These are phyloP conservation scores for Tryphoninae sp. DNA, from an alignment of 2,888 invertebrate genomes.

Conservation along the genomic window DNA sequence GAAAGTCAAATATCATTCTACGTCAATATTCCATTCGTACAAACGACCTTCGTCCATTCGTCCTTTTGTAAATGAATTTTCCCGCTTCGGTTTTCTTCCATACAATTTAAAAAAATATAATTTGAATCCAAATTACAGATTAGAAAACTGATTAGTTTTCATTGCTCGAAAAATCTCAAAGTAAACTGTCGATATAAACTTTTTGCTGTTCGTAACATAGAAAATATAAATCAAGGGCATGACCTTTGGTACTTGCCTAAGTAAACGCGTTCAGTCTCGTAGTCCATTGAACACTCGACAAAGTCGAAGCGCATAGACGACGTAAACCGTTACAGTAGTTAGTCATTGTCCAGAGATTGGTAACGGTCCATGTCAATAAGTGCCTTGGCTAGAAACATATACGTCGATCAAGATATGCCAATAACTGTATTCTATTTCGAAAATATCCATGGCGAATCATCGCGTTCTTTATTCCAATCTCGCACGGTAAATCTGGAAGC, in stretches of 20 bases:
- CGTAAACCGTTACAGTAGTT: not conserved
- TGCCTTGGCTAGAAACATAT: not conserved
- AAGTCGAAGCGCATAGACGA: not conserved
- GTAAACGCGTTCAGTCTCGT: conserved; percentile 24
- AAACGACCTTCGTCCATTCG: too few relatives aligned
- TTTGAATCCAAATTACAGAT: too few relatives aligned
- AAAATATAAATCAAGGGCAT: conserved; percentile 29
- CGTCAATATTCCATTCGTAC: too few relatives aligned
- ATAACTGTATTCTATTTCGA: conserved; percentile 6
- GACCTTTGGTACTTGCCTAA: conserved; percentile 31
- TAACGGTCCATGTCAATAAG: not conserved
- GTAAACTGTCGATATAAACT: not conserved
- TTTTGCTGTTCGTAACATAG: conserved; percentile 12
- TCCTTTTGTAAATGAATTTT: too few relatives aligned
- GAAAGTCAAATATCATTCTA: too few relatives aligned
- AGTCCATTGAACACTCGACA: conserved; percentile 5
- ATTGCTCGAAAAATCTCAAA: too few relatives aligned
- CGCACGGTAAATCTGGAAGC: not conserved
- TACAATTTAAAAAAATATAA: too few relatives aligned
- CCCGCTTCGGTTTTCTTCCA: too few relatives aligned
- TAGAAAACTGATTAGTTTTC: too few relatives aligned
- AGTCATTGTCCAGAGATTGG: conserved; percentile 2
- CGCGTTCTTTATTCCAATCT: conserved; percentile 13
- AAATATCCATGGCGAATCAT: conserved; percentile 5
- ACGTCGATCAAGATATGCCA: not conserved